A percentile compares a stretch with the other conserved stretches of the same genome.
phyloP scores from a whole-genome alignment of 2,888 invertebrate species.

The Ceriagrion tenellum region DNA sequence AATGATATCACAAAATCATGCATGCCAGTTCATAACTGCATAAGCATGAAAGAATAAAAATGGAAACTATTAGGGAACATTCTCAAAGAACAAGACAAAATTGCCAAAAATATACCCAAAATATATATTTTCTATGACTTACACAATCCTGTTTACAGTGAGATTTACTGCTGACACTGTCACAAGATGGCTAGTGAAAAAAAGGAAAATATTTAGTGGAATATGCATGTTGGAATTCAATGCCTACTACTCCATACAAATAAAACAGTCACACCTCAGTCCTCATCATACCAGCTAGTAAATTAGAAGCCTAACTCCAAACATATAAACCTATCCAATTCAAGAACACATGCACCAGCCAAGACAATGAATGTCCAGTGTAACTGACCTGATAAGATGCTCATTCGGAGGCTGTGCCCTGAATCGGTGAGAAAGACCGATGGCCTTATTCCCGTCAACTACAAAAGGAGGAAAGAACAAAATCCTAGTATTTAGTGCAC shows the following conservation, averaged over 20 bases:
- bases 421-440: slow-evolving; percentile 82
- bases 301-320: slow-evolving; percentile 54
- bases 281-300: slow-evolving; percentile 55
- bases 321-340: slow-evolving; percentile 39
- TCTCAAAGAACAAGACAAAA: slow-evolving; percentile 48
- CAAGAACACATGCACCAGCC: neutral
- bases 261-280: slow-evolving; percentile 37
- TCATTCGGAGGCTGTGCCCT: slow-evolving; percentile 86
- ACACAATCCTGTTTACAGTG: slow-evolving; percentile 95
- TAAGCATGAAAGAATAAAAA: slow-evolving; percentile 50
- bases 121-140: slow-evolving; percentile 80
- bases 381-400: slow-evolving; percentile 84
- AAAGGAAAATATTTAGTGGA: slow-evolving; percentile 70
- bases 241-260: slow-evolving; percentile 47
- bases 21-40: slow-evolving; percentile 43
- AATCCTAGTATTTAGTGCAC: slow-evolving; percentile 72
- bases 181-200: slow-evolving; percentile 91
- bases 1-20: slow-evolving; percentile 44
- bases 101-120: slow-evolving; percentile 27
- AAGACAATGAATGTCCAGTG: slow-evolving; percentile 23
- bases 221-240: slow-evolving; percentile 65
- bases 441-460: slow-evolving; percentile 79
- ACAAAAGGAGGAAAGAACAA: slow-evolving; percentile 77
- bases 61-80: slow-evolving; percentile 1
- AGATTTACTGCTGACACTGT: slow-evolving; percentile 95